Base-by-base conservation (phyloP, 2,113 vertebrate species). In the Butorides virescens region DNA sequence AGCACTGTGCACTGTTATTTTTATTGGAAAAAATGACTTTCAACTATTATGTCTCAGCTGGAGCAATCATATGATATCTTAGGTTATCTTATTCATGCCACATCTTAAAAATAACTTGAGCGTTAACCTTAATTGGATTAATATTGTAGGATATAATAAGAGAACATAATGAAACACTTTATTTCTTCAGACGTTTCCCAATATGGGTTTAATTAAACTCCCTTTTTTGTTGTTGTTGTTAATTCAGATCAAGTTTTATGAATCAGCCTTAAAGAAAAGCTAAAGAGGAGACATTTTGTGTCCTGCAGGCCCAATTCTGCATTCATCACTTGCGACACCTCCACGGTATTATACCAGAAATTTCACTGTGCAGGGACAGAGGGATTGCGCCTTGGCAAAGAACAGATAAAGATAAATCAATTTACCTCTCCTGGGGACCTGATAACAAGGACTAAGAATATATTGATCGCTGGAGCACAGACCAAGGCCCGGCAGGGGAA, bases 11-110 rank as follows among this genome's bases (percentile, higher is more conserved):
- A 32, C 39, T 88, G 53, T 93, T 96, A 91, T 76, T 95, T 97
- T 95, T 87, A 90, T 72, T 93, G 92, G 85, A 88, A 97, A 96
- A 91, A 90, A 95, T 95, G 0, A 68, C 94, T 97, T 95, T 88
- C 89, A 81, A 92, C 84, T 87, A 73, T 82, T 91, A 78, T 73
- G 77, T 87, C 92, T 95, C 92, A 92, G 94, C 66, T 91, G 66
- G 86, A 95, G 73, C 70, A 96, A 79, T 92, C 86, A 37, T 85
- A 87, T n/a, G 42, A 65, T 91, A 95, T 89, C 73, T 90, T 68
- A 62, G 42, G 39, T 91, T 94, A 74, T 82, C 65, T 93, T 88
- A 92, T 62, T 95, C 92, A 91, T 89, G 59, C 55, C 30, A 42
- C 58, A 49, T 90, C 84, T 93, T 94, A 88, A 96, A 97, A 96